Evolutionary conservation across 2,113 vertebrate genomes (phyloP), one percentile per base, ranked within the genome.

Genomic region (Phrynocephalus versicolor): DNA sequence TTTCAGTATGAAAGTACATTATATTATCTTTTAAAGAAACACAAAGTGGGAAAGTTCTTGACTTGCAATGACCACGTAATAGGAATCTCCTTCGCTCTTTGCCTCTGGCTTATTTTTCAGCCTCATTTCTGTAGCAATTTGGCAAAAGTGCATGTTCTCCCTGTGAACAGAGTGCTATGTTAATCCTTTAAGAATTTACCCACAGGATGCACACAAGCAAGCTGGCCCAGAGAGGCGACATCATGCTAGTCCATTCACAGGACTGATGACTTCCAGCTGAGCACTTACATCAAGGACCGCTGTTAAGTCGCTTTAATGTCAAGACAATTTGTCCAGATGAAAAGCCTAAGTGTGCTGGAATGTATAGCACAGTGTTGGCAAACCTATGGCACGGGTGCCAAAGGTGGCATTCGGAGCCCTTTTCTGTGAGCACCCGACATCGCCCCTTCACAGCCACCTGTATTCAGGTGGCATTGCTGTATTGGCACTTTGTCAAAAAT

Each of bases 261-360:
- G 18, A 82, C 41, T 65, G 10, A 81, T 62, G 55, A 72, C 75
- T 35, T 62, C 33, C 67, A 84, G 35, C 64, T 0, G 27, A 67
- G 60, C 7, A 21, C 27, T 76, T 91, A 41, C 10, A 70, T 83
- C 80, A 79, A 58, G 19, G 64, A 65, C 45, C 89, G 60, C 25
- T 89, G 21, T 81, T 89, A 81, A 19, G 82, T 55, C 21, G 12
- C 33, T 41, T 86, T 76, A 80, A 67, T 79, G n/a, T 89, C 90
- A 76, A 5, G 81, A 84, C 82, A 77, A 3, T 62, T 51, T 41
- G 16, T 78, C 83, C 7, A 88, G 67, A 81, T 85, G 12, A 90
- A 86, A 91, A 37, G 7, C 76, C 83, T 88, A n/a, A n/a, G 37
- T 3, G 57, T 45, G 27, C 60, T 18, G 71, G 27, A 3, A 25